Conservation (phyloP, 1,140 invertebrate species). For the Dreissena rostriformis region DNA sequence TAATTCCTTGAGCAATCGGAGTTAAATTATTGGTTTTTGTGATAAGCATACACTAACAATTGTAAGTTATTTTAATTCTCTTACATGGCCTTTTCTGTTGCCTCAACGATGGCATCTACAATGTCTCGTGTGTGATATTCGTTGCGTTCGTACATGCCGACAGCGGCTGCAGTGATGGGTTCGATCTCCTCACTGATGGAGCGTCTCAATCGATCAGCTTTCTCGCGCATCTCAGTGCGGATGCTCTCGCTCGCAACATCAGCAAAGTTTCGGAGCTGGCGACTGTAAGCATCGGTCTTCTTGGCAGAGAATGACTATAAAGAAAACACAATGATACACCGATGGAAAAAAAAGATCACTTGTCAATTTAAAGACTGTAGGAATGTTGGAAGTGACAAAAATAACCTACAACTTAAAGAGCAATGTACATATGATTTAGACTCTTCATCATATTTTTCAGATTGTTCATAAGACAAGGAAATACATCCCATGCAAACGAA, state of each 20-base stretch:
- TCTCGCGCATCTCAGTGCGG: background rate
- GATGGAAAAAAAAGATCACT: background rate
- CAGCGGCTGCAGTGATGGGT: background rate
- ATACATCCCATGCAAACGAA: background rate
- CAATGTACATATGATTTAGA: no score
- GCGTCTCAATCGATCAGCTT: slow-evolving; percentile 8
- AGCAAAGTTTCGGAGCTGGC: slow-evolving; percentile 18
- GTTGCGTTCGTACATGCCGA: slow-evolving; percentile 42
- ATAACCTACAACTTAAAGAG: no score
- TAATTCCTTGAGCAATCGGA: no score
- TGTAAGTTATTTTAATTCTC: background rate
- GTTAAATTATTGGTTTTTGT: no score
- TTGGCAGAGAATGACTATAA: background rate
- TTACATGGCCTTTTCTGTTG: slow-evolving; percentile 1
- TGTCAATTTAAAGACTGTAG: no score
- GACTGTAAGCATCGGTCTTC: background rate
- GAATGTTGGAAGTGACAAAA: no score
- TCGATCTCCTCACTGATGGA: slow-evolving; percentile 16
- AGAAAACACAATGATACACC: background rate
- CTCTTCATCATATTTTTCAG: no score
- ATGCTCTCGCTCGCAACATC: background rate
- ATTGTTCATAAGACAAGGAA: no score
- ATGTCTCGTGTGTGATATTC: slow-evolving; percentile 38
- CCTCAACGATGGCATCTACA: slow-evolving; percentile 5
- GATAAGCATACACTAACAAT: no score